These are phyloP conservation scores for Etia nguti DNA, from an alignment of 2,113 vertebrate genomes.

Conservation along the genomic window DNA sequence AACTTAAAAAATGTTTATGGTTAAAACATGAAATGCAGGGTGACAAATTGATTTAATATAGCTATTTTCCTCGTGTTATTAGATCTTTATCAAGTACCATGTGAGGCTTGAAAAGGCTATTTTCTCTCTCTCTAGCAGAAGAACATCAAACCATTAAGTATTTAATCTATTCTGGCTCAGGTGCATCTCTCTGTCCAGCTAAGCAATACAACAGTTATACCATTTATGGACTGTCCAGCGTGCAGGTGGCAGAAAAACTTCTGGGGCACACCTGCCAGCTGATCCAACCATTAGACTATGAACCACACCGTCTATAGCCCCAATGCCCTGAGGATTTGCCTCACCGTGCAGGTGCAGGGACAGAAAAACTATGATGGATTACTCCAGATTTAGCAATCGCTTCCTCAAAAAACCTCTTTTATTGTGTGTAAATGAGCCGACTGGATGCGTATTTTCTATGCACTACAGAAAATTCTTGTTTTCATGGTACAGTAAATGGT, in stretches of 20 bases:
- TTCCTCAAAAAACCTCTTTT: constrained; percentile 28
- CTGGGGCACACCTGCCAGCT: constrained; percentile 73
- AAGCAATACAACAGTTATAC: constrained; percentile 52
- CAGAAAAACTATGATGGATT: constrained; percentile 39
- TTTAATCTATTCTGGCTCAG: constrained; percentile 48
- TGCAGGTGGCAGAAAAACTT: constrained; percentile 58
- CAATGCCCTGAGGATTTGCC: constrained; percentile 40
- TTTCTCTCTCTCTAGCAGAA: neutral
- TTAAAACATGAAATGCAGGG: neutral
- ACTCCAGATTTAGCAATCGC: constrained; percentile 15
- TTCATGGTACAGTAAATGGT: neutral
- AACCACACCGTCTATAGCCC: constrained; percentile 37
- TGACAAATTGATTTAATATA: neutral
- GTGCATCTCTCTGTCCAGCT: constrained; percentile 46
- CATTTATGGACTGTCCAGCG: constrained; percentile 52
- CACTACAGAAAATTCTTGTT: neutral
- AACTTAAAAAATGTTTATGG: neutral
- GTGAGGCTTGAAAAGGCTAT: neutral
- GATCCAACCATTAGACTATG: constrained; percentile 55
- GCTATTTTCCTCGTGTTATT: neutral
- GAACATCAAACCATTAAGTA: constrained; percentile 49
- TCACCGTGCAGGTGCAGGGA: constrained; percentile 60
- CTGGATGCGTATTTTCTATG: constrained; percentile 5
- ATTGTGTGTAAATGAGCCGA: constrained; percentile 19
- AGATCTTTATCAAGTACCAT: neutral